A percentile compares a stretch with the other conserved stretches of the same genome.
phyloP scores from a whole-genome alignment of 2,888 invertebrate genomes.

The Tillus elongatus region DNA sequence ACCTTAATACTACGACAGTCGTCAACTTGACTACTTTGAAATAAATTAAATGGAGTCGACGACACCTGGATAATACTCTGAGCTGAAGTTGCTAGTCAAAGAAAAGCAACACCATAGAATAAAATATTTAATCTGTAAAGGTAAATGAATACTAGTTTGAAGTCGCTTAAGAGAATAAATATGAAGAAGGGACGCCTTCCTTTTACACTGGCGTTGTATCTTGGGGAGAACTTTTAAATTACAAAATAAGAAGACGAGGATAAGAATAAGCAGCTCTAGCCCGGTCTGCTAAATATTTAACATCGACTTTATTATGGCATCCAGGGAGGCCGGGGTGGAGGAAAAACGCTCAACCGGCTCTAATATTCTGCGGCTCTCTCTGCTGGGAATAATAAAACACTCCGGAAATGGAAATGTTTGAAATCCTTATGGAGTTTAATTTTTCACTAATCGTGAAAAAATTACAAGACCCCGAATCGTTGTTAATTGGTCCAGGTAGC shows the following conservation, averaged over 20 bases:
- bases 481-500: too few species aligned
- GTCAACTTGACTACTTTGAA: too few species aligned
- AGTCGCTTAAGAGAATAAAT: slow-evolving; percentile 33
- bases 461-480: too few species aligned
- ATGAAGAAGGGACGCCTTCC: slow-evolving; percentile 29
- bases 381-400: slow-evolving; percentile 31
- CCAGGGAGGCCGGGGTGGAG: slow-evolving; percentile 19
- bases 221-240: slow-evolving; percentile 37
- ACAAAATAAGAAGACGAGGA: slow-evolving; percentile 31
- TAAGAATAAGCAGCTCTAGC: slow-evolving; percentile 20
- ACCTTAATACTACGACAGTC: too few species aligned
- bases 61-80: too few species aligned
- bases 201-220: slow-evolving; percentile 26
- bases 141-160: slow-evolving; percentile 25
- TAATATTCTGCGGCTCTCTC: slow-evolving; percentile 28
- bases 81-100: not conserved
- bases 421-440: slow-evolving; percentile 22
- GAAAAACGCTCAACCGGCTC: slow-evolving; percentile 25
- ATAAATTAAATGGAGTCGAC: too few species aligned
- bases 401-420: slow-evolving; percentile 27
- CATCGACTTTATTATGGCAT: slow-evolving; percentile 33
- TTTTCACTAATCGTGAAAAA: slow-evolving; percentile 19
- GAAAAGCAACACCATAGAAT: slow-evolving; percentile 15
- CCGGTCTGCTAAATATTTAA: slow-evolving; percentile 29
- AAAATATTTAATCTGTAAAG: slow-evolving; percentile 32